phyloP scores from a whole-genome alignment of 2,888 invertebrate genomes.

The Phoronis australis region DNA sequence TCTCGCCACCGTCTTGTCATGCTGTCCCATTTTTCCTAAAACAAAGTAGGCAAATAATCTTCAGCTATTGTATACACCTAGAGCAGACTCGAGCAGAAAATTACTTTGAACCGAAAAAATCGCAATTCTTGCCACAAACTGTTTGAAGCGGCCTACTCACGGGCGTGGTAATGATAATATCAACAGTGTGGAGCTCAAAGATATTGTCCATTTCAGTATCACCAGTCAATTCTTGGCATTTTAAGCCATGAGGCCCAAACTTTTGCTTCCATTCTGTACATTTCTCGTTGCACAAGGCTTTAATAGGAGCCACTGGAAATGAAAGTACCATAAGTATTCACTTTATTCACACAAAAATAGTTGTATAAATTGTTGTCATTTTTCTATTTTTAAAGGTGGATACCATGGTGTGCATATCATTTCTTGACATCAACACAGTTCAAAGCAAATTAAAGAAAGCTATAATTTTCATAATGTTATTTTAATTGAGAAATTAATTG shows the following conservation, averaged over 20 bases:
- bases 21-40: slow-evolving; percentile 74
- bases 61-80: not conserved
- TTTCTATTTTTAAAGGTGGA: no score
- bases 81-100: not conserved
- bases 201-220: slow-evolving; percentile 66
- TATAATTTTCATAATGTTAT: no score
- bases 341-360: no score
- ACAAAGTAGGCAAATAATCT: no score
- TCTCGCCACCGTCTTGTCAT: slow-evolving; percentile 71
- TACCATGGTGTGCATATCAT: no score
- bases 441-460: no score
- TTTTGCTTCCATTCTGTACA: slow-evolving; percentile 68
- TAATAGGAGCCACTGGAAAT: slow-evolving; percentile 73
- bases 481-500: no score
- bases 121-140: not conserved
- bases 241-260: slow-evolving; percentile 61
- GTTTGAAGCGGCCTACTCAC: slow-evolving; percentile 53
- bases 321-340: no score
- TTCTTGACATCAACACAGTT: no score
- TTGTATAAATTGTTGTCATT: no score
- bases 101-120: not conserved
- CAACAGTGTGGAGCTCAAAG: slow-evolving; percentile 51
- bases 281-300: slow-evolving; percentile 71
- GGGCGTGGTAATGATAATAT: slow-evolving; percentile 70
- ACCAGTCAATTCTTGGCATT: slow-evolving; percentile 69